These are phyloP conservation scores for Tubiluchus corallicola DNA, from an alignment of 2,888 invertebrate genomes.

Conservation along the genomic window DNA sequence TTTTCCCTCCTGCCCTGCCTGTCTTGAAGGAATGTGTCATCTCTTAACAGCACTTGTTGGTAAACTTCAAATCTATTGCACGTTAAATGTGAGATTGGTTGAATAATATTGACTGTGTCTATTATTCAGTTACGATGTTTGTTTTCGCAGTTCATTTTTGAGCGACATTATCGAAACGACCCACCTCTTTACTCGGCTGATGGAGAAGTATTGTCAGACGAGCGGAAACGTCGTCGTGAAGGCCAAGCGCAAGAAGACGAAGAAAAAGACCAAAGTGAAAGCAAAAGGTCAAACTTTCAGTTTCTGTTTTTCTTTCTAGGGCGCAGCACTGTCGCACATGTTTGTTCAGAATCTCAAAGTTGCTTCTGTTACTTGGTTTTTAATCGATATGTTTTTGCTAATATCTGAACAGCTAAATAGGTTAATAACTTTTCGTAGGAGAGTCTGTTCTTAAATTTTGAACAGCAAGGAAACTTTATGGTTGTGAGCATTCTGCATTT, in stretches of 20 bases:
- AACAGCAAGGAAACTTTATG: too few relatives aligned
- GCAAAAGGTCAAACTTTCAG: constrained; percentile 14
- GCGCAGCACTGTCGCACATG: too few relatives aligned
- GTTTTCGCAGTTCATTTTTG: constrained; percentile 44
- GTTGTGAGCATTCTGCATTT: too few relatives aligned
- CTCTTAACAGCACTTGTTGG: too few relatives aligned
- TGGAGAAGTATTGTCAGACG: constrained; percentile 42
- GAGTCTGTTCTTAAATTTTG: too few relatives aligned
- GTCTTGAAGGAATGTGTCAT: too few relatives aligned
- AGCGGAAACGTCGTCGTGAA: constrained; percentile 23
- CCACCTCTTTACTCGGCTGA: constrained; percentile 74
- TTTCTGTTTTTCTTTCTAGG: background rate
- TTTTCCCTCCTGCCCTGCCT: too few relatives aligned
- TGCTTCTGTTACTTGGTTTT: too few relatives aligned
- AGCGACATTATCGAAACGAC: constrained; percentile 72
- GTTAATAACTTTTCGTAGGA: too few relatives aligned
- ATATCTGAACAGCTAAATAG: too few relatives aligned
- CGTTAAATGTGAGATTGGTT: background rate
- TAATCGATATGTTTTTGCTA: too few relatives aligned
- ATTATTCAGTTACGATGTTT: background rate
- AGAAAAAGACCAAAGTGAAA: constrained; percentile 33
- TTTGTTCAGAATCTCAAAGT: too few relatives aligned
- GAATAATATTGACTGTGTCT: background rate
- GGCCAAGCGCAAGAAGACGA: constrained; percentile 23
- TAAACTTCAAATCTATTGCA: constrained; percentile 4